Conservation (phyloP, 2,797 vertebrate genomes). For the Coregonus sp. region DNA sequence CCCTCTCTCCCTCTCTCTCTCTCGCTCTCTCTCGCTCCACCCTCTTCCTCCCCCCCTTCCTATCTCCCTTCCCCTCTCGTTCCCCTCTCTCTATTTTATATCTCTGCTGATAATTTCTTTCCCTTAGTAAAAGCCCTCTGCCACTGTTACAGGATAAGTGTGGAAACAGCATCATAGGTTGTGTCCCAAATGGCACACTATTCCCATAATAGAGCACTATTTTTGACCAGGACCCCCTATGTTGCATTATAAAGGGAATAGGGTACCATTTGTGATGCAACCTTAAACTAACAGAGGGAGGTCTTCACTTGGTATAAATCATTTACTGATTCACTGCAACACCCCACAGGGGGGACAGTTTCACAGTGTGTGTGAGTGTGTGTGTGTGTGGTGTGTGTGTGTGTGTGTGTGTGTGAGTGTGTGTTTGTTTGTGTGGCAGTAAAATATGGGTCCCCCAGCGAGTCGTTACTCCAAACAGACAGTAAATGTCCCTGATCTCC, state of each 20-base stretch:
- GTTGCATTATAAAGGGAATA: not conserved
- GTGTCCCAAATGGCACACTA: not conserved
- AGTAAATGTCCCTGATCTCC: not conserved
- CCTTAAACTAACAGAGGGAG: not conserved
- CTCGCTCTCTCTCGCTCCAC: too few relatives aligned
- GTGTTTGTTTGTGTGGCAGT: not conserved
- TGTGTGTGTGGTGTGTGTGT: not conserved
- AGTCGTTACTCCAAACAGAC: not conserved
- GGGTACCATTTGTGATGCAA: not conserved
- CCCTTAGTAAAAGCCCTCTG: not conserved
- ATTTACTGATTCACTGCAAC: too few relatives aligned
- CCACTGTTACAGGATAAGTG: too few relatives aligned
- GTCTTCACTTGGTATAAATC: not conserved
- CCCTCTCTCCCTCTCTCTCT: not conserved
- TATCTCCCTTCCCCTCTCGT: not conserved
- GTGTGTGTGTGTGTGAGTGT: not conserved
- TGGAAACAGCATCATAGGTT: not conserved
- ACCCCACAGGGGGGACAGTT: too few relatives aligned
- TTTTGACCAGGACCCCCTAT: not conserved
- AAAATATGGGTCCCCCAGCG: not conserved
- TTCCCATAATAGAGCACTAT: not conserved
- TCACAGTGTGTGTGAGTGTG: too few relatives aligned
- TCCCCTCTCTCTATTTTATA: not conserved
- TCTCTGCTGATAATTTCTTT: not conserved
- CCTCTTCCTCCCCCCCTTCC: too few relatives aligned